Percentiles rank a stretch among this genome's conserved stretches.
phyloP scores from a whole-genome alignment of 2,888 invertebrate genomes.

The Acrobasis repandana region DNA sequence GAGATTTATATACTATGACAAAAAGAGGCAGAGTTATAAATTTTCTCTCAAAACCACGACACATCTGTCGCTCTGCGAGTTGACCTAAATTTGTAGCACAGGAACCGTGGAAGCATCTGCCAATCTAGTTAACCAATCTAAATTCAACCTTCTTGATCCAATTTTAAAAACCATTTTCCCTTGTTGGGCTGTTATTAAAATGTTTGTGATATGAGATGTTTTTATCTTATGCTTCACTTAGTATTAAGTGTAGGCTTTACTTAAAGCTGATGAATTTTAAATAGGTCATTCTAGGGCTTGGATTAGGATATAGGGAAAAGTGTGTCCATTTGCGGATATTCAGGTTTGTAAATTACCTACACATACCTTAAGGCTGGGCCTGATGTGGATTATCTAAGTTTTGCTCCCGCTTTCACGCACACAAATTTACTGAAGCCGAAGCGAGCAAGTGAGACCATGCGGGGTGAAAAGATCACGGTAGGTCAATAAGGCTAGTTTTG shows the following conservation, averaged over 20 bases:
- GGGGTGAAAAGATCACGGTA: no score
- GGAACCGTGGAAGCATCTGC: slow-evolving; percentile 3
- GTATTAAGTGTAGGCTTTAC: background rate
- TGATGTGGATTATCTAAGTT: no score
- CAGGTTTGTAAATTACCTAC: no score
- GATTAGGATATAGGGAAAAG: background rate
- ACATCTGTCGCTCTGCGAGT: slow-evolving; percentile 10
- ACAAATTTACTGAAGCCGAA: no score
- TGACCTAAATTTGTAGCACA: slow-evolving; percentile 14
- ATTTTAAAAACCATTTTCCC: background rate
- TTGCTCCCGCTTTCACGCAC: no score
- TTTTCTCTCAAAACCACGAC: slow-evolving; percentile 9
- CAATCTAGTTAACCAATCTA: background rate
- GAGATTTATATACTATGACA: no score
- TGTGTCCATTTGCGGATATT: no score
- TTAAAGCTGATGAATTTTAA: background rate
- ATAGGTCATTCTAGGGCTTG: background rate
- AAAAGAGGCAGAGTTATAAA: background rate
- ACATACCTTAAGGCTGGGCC: no score
- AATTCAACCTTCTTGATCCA: background rate
- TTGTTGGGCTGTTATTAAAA: background rate
- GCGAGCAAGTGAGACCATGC: no score
- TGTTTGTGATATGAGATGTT: slow-evolving; percentile 15
- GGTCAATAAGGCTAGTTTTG: no score
- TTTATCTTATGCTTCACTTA: slow-evolving; percentile 5